Evolutionary conservation across 1,140 invertebrate species (phyloP).

Genomic region (Cydia fagiglandana): DNA sequence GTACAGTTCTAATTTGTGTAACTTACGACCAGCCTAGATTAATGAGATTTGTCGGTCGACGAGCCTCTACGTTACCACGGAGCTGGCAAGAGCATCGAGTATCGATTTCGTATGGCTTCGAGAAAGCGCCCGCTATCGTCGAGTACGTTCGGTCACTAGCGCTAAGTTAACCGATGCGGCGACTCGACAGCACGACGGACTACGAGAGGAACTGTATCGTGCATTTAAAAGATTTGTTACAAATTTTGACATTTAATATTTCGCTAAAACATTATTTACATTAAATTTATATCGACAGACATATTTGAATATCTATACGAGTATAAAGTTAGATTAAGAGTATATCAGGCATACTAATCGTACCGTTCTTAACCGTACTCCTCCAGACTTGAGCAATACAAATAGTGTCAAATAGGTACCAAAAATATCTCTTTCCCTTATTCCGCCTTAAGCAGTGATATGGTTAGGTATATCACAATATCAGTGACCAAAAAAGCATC

Average conservation of each 20-base stretch:
- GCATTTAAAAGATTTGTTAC: conserved; percentile 67
- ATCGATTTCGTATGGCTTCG: conserved; percentile 40
- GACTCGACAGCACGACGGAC: conserved; percentile 70
- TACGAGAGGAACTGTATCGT: conserved; percentile 78
- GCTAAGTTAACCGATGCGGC: conserved; percentile 51
- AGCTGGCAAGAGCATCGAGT: conserved; percentile 53
- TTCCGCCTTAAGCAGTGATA: conserved; percentile 64
- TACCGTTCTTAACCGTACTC: conserved; percentile 55
- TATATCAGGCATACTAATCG: conserved; percentile 51
- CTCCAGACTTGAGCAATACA: conserved; percentile 69
- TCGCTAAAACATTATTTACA: conserved; percentile 60
- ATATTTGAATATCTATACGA: conserved; percentile 52
- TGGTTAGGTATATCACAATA: conserved; percentile 66
- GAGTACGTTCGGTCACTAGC: conserved; percentile 38
- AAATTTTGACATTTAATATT: conserved; percentile 67
- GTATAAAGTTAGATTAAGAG: conserved; percentile 56
- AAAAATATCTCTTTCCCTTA: conserved; percentile 71
- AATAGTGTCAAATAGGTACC: conserved; percentile 52
- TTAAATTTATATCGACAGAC: conserved; percentile 55
- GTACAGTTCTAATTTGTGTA: conserved; percentile 57
- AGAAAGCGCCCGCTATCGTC: conserved; percentile 57
- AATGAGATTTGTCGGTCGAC: conserved; percentile 48
- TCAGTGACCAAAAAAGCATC: conserved; percentile 12
- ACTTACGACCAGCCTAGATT: conserved; percentile 48
- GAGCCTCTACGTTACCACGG: conserved; percentile 52